phyloP scores from a whole-genome alignment of 2,888 invertebrate genomes.

The Koerneria pararmatus region DNA sequence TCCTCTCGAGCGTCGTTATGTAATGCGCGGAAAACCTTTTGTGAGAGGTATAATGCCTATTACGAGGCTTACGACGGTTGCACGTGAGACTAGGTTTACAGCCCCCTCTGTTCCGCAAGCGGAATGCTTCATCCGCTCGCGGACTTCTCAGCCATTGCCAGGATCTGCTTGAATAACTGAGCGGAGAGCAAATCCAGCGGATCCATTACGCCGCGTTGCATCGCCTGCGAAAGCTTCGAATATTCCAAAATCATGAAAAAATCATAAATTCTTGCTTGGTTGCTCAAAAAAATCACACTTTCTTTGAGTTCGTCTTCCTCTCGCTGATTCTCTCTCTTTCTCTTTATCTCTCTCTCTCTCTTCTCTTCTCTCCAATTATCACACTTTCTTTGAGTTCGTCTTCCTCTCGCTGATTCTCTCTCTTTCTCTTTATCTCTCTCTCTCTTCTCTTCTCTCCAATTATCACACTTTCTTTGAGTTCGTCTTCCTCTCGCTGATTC shows the following conservation, averaged over 20 bases:
- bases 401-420: no score
- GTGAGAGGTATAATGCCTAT: no score
- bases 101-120: no score
- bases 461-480: neutral
- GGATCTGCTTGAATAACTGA: neutral
- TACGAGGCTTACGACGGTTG: no score
- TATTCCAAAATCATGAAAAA: neutral
- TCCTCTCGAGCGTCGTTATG: no score
- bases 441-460: no score
- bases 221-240: neutral
- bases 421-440: no score
- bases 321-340: neutral
- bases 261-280: neutral
- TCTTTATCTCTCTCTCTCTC: neutral
- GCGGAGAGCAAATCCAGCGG: slow-evolving; percentile 10
- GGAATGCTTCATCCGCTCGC: no score
- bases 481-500: neutral
- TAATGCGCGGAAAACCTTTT: no score
- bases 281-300: neutral
- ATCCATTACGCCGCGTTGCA: slow-evolving; percentile 18
- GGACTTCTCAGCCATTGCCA: slow-evolving; percentile 2
- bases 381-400: no score
- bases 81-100: no score
- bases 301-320: neutral
- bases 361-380: no score